Evolutionary conservation across 2,888 invertebrate genomes (phyloP).

Genomic region (Patella pellucida): DNA sequence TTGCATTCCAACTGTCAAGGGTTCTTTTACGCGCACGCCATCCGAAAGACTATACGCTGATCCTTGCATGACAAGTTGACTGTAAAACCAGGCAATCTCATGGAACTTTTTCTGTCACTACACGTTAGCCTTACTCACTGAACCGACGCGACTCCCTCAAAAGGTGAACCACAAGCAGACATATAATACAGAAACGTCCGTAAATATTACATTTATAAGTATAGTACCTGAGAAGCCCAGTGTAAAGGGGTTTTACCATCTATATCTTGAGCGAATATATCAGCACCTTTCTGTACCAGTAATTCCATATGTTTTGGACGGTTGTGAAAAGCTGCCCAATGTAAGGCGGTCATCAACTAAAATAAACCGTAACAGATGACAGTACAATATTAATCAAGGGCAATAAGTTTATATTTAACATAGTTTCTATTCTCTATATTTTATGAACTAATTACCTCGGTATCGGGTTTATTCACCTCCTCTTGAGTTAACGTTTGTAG

Average conservation of each 20-base stretch:
- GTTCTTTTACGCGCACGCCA: too few relatives aligned
- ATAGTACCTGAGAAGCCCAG: slow-evolving; percentile 65
- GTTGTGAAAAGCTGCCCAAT: slow-evolving; percentile 66
- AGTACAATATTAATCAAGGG: not conserved
- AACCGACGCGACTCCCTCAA: too few relatives aligned
- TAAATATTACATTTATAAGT: too few relatives aligned
- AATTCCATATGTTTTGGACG: slow-evolving; percentile 58
- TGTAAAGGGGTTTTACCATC: slow-evolving; percentile 65
- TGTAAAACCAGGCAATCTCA: too few relatives aligned
- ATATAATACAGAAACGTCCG: too few relatives aligned
- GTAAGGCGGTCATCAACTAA: slow-evolving; percentile 64
- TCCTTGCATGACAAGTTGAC: too few relatives aligned
- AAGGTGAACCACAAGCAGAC: too few relatives aligned
- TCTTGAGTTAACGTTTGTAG: slow-evolving; percentile 49
- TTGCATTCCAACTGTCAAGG: too few relatives aligned
- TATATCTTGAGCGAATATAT: slow-evolving; percentile 49
- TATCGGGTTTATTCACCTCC: slow-evolving; percentile 53
- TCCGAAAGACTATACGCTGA: too few relatives aligned
- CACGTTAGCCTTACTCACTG: too few relatives aligned
- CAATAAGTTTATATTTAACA: not conserved
- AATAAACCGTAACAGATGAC: slow-evolving; percentile 15
- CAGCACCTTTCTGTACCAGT: slow-evolving; percentile 51
- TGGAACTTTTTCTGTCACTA: too few relatives aligned
- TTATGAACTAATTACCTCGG: slow-evolving; percentile 49
- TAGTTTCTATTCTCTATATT: not conserved